phyloP scores from a whole-genome alignment of 1,140 invertebrate species.

The Nebria ingens region DNA sequence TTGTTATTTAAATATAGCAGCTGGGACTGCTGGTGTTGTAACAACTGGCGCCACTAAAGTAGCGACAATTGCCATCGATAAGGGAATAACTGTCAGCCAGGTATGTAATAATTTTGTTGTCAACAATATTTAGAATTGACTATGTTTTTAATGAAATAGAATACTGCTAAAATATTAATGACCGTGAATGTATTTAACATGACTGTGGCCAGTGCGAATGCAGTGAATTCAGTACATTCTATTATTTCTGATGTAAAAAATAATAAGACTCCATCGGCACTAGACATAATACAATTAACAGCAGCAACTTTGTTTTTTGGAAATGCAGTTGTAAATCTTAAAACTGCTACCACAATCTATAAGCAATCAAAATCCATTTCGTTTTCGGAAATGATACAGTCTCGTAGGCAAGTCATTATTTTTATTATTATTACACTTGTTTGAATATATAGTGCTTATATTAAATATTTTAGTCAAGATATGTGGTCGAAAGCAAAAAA shows the following conservation, averaged over 20 bases:
- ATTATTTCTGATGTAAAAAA: conserved; percentile 22
- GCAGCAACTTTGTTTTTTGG: conserved; percentile 34
- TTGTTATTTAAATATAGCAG: conserved; percentile 32
- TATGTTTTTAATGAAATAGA: conserved; percentile 21
- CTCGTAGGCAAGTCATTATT: neutral
- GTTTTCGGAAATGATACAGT: conserved; percentile 15
- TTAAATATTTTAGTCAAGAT: neutral
- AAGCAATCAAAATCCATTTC: conserved; percentile 28
- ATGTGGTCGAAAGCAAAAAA: neutral
- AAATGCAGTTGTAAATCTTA: conserved; percentile 31
- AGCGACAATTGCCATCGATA: conserved; percentile 13
- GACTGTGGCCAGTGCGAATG: conserved; percentile 19
- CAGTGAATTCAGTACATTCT: conserved; percentile 27
- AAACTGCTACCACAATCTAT: conserved; percentile 27
- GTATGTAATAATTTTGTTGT: conserved; percentile 11
- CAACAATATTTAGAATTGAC: neutral
- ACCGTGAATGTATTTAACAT: conserved; percentile 25
- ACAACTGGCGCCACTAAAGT: conserved; percentile 26
- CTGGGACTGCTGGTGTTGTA: conserved; percentile 28
- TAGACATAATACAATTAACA: conserved; percentile 31
- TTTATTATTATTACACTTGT: neutral
- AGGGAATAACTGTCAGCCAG: conserved; percentile 16
- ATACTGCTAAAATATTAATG: conserved; percentile 20
- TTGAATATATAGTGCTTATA: neutral
- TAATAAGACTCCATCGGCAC: conserved; percentile 19